Conservation (phyloP, 2,888 invertebrate genomes). For the Nemotelus pantherinus region DNA sequence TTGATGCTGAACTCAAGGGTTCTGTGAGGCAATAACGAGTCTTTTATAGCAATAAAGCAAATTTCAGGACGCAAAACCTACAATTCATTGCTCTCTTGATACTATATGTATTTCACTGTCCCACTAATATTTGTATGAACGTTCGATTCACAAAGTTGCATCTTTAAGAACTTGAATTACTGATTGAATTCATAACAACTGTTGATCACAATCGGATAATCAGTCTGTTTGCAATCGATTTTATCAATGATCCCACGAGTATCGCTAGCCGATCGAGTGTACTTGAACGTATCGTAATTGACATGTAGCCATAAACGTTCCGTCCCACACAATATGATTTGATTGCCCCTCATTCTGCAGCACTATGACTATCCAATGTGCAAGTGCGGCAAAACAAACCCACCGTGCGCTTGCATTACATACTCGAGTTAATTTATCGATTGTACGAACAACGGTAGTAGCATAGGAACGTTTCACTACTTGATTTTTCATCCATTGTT, state of each 20-base stretch:
- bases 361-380: slow-evolving; percentile 1
- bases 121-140: too few relatives aligned
- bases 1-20: too few relatives aligned
- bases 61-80: too few relatives aligned
- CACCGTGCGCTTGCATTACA: slow-evolving; percentile 17
- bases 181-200: too few relatives aligned
- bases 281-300: slow-evolving; percentile 21
- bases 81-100: too few relatives aligned
- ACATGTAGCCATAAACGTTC: slow-evolving; percentile 36
- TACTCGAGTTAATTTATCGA: slow-evolving; percentile 31
- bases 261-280: background rate
- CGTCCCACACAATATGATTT: slow-evolving; percentile 20
- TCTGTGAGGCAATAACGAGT: too few relatives aligned
- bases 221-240: slow-evolving; percentile 17
- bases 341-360: slow-evolving; percentile 27
- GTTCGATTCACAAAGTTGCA: too few relatives aligned
- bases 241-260: slow-evolving; percentile 29
- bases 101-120: too few relatives aligned
- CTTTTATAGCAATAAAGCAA: too few relatives aligned
- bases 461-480: slow-evolving; percentile 31
- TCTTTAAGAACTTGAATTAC: too few relatives aligned
- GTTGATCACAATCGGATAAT: background rate
- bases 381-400: slow-evolving; percentile 3
- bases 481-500: slow-evolving; percentile 29
- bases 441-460: slow-evolving; percentile 22